A percentile compares a stretch with the other conserved stretches of the same genome.
These are phyloP conservation scores for Orientallactaga bullata DNA, from an alignment of 2,113 vertebrate genomes.

Conservation along the genomic window DNA sequence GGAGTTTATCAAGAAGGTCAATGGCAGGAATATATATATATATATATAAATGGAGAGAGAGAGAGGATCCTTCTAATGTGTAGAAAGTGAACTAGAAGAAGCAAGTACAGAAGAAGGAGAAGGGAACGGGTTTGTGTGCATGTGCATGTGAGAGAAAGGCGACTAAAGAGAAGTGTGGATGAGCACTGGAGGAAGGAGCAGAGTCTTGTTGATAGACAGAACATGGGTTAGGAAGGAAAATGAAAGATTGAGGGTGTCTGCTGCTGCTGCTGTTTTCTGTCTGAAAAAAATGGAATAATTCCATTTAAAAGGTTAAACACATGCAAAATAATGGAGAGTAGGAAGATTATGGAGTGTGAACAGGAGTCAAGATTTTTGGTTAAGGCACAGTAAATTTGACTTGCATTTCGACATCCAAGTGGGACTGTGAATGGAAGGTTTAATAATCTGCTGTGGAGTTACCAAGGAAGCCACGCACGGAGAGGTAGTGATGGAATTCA, in stretches of 20 bases:
- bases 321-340: background rate
- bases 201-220: background rate
- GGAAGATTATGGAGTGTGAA: background rate
- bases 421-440: background rate
- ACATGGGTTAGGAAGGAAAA: background rate
- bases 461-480: background rate
- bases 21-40: too few species aligned
- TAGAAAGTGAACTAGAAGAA: background rate
- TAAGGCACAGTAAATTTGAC: background rate
- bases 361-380: background rate
- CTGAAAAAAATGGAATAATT: background rate
- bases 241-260: too few species aligned
- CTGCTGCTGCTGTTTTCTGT: background rate
- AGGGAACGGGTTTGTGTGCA: too few species aligned
- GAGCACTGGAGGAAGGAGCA: too few species aligned
- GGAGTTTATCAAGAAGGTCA: background rate
- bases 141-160: too few species aligned
- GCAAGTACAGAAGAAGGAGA: background rate
- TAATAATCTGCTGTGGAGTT: background rate
- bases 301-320: background rate
- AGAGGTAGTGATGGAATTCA: background rate
- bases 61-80: background rate
- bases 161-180: too few species aligned
- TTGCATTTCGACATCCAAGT: background rate
- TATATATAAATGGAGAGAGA: too few species aligned